These are phyloP conservation scores for Pituophis catenifer DNA, from an alignment of 2,113 vertebrate genomes.

Conservation along the genomic window DNA sequence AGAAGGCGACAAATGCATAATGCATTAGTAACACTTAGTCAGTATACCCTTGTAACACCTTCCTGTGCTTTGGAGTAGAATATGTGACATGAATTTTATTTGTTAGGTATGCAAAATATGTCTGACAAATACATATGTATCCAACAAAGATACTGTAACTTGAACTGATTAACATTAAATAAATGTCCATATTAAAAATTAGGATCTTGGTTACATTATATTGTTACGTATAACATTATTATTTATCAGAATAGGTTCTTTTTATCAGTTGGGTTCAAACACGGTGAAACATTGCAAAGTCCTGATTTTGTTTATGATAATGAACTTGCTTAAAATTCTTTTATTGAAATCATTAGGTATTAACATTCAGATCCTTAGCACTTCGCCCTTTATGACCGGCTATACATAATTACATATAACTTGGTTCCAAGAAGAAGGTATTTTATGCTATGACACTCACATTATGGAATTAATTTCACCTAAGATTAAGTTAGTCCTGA, in stretches of 20 bases:
- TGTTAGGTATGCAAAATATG: conserved; percentile 46
- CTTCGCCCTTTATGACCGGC: not conserved
- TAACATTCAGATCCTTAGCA: not conserved
- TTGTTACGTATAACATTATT: not conserved
- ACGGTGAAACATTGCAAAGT: not conserved
- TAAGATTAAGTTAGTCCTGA: not conserved
- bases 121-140: conserved; percentile 51
- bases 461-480: not conserved
- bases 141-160: conserved; percentile 36
- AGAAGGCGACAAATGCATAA: conserved; percentile 65
- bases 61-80: conserved; percentile 58
- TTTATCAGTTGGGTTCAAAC: not conserved
- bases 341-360: not conserved
- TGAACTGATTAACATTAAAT: not conserved
- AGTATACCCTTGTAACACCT: conserved; percentile 58
- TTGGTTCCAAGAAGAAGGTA: not conserved
- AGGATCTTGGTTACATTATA: accelerated
- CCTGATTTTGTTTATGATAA: not conserved
- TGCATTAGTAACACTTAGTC: conserved; percentile 66
- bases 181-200: not conserved
- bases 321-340: not conserved
- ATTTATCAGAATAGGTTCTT: not conserved
- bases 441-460: not conserved
- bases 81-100: conserved; percentile 53
- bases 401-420: not conserved